phyloP scores from a whole-genome alignment of 2,888 invertebrate genomes.

The Morpho deidamia region DNA sequence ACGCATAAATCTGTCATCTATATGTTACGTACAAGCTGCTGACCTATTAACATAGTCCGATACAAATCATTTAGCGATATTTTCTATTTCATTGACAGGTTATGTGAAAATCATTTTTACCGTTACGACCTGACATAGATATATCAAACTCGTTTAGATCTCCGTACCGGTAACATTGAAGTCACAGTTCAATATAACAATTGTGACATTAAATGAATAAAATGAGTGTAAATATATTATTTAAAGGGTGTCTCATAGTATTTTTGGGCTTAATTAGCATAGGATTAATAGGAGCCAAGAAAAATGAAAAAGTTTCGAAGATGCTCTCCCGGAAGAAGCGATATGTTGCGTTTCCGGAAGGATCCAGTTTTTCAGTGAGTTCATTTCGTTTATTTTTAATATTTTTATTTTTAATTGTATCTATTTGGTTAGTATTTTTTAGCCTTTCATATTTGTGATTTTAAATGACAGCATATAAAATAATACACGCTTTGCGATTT shows the following conservation, averaged over 20 bases:
- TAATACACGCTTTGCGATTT: too few species aligned
- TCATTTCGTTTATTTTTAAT: slow-evolving; percentile 13
- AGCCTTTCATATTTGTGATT: too few species aligned
- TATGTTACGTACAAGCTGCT: too few species aligned
- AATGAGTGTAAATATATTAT: neutral
- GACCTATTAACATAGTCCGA: too few species aligned
- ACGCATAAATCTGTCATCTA: too few species aligned
- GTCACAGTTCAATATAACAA: too few species aligned
- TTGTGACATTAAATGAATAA: neutral
- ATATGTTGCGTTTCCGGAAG: slow-evolving; percentile 84
- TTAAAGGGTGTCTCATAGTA: neutral
- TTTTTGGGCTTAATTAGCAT: slow-evolving; percentile 16
- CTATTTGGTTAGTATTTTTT: neutral
- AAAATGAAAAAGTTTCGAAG: slow-evolving; percentile 36
- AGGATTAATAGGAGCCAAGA: slow-evolving; percentile 27
- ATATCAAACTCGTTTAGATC: slow-evolving; percentile 4
- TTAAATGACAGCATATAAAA: too few species aligned
- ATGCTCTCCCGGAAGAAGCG: slow-evolving; percentile 78
- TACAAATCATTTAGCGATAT: slow-evolving; percentile 12
- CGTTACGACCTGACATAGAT: slow-evolving; percentile 24
- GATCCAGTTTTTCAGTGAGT: slow-evolving; percentile 83
- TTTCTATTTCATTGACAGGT: slow-evolving; percentile 20
- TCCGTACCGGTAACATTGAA: too few species aligned
- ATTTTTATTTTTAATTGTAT: neutral
- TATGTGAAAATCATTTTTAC: slow-evolving; percentile 20